Conservation (phyloP, 2,113 vertebrate genomes). For the Phainopepla nitens region DNA sequence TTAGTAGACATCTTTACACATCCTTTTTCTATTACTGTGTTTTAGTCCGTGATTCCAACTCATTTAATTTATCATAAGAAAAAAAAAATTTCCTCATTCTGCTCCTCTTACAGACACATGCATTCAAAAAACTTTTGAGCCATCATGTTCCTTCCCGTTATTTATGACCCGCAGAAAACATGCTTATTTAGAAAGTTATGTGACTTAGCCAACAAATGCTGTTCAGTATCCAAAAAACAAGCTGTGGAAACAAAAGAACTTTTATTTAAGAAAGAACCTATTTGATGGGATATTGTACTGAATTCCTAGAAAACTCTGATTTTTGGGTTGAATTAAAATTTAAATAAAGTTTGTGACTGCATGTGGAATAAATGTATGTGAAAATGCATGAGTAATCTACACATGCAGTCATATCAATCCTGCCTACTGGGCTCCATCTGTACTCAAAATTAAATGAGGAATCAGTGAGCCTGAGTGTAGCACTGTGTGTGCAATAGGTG, state of each 20-base stretch:
- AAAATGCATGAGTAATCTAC: neutral
- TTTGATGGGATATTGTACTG: neutral
- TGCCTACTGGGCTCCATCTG: neutral
- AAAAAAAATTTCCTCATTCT: neutral
- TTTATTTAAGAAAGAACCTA: neutral
- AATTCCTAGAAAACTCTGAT: neutral
- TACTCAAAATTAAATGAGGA: neutral
- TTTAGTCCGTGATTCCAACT: neutral
- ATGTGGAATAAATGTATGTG: neutral
- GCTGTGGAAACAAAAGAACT: neutral
- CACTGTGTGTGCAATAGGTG: neutral
- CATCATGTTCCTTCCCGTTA: neutral
- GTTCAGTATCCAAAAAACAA: neutral
- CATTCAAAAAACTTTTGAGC: conserved; percentile 16
- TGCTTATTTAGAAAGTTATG: conserved; percentile 10
- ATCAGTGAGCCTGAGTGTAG: neutral
- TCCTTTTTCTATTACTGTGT: conserved; percentile 18
- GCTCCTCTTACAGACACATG: neutral
- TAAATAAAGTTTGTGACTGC: rapidly evolving
- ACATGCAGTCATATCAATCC: neutral
- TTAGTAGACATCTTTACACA: conserved; percentile 33
- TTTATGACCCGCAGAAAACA: conserved; percentile 38
- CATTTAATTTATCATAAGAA: conserved; percentile 6
- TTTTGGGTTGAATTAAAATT: neutral
- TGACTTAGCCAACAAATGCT: neutral